Conservation (phyloP, 2,113 vertebrate species). For the Oryzias curvinotus region DNA sequence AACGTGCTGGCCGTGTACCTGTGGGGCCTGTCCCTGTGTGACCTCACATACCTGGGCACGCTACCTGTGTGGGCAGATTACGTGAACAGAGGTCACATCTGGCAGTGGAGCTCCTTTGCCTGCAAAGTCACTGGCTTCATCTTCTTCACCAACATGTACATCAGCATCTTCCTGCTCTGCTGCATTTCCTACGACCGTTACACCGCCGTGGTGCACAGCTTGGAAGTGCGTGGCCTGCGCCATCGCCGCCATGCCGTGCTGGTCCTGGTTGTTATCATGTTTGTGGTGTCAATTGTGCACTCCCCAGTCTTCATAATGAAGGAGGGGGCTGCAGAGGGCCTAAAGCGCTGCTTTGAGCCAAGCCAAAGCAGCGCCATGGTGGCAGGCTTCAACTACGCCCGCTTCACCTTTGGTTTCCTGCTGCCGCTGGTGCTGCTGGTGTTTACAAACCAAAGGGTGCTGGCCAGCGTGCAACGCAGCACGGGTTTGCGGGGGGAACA, state of each 20-base stretch:
- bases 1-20: slow-evolving; percentile 85
- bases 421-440: slow-evolving; percentile 77
- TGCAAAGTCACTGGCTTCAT: slow-evolving; percentile 81
- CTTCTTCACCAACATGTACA: slow-evolving; percentile 92
- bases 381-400: slow-evolving; percentile 68
- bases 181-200: slow-evolving; percentile 88
- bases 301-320: slow-evolving; percentile 69
- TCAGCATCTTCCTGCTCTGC: slow-evolving; percentile 89
- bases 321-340: fast-evolving
- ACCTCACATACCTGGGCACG: slow-evolving; percentile 84
- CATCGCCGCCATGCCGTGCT: slow-evolving; percentile 53
- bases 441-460: slow-evolving; percentile 78
- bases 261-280: slow-evolving; percentile 46
- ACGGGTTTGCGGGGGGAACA: slow-evolving; percentile 59
- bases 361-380: slow-evolving; percentile 28
- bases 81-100: slow-evolving; percentile 58
- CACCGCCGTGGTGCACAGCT: slow-evolving; percentile 75
- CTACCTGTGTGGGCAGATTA: slow-evolving; percentile 87
- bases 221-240: slow-evolving; percentile 80
- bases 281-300: slow-evolving; percentile 66
- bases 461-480: slow-evolving; percentile 72
- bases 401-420: slow-evolving; percentile 80
- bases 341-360: slow-evolving; percentile 80
- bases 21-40: slow-evolving; percentile 83
- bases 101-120: slow-evolving; percentile 55